Evolutionary conservation across 2,888 invertebrate genomes (phyloP), one percentile per base, ranked within the genome.

Genomic region (Eilema caniola): DNA sequence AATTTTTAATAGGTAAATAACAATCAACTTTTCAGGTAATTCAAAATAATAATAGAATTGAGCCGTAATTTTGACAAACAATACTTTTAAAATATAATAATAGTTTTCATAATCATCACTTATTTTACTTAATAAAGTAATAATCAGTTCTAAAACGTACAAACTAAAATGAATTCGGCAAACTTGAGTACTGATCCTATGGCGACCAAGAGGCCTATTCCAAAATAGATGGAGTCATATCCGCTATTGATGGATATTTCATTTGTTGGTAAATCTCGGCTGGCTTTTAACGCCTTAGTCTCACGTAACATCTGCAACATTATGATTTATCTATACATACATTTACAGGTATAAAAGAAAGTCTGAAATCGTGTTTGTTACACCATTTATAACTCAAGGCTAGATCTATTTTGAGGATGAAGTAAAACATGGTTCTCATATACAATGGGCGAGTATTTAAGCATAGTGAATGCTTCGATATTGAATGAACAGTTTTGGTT

Each of bases 301-400:
- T 71, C 70, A 20, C 67, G 67, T 59, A 12, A 20, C 37, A 71
- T 67, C 70, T 71, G 63, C 47, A 67, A 71, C 28, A 69, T 23
- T 37, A 11, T 1, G 5, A 37, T 37, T 25, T 31, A 16, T n/a
- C n/a, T n/a, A n/a, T n/a, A n/a, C n/a, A n/a, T n/a, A n/a, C n/a
- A n/a, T n/a, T n/a, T n/a, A n/a, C n/a, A n/a, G n/a, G n/a, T n/a
- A n/a, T n/a, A n/a, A n/a, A n/a, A n/a, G n/a, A n/a, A n/a, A n/a
- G n/a, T n/a, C n/a, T n/a, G n/a, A n/a, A n/a, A n/a, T n/a, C n/a
- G n/a, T n/a, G n/a, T n/a, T n/a, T n/a, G n/a, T n/a, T n/a, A n/a
- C n/a, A n/a, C n/a, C n/a, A n/a, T n/a, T n/a, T n/a, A n/a, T n/a
- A n/a, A n/a, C n/a, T n/a, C n/a, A n/a, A n/a, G n/a, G n/a, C n/a